phyloP scores from a whole-genome alignment of 2,888 invertebrate genomes.

The Xanthostigma xanthostigma region DNA sequence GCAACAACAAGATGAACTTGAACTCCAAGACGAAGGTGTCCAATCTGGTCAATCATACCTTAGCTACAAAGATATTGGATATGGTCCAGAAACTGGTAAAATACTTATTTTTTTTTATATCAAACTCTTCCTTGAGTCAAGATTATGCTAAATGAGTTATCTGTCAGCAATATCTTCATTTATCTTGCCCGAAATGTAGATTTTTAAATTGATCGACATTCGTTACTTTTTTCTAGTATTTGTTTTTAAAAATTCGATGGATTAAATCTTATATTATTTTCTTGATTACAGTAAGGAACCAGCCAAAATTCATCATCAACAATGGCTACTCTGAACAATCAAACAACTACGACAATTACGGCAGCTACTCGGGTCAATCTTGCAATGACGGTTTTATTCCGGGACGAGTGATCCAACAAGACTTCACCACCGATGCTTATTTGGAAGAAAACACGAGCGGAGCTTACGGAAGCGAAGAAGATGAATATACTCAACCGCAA shows the following conservation, averaged over 20 bases:
- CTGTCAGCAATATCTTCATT: too few relatives aligned
- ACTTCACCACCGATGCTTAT: slow-evolving; percentile 13
- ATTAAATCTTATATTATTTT: neutral
- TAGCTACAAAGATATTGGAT: slow-evolving; percentile 31
- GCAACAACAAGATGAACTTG: slow-evolving; percentile 17
- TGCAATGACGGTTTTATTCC: slow-evolving; percentile 18
- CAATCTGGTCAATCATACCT: slow-evolving; percentile 17
- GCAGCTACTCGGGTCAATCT: neutral
- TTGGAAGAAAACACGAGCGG: slow-evolving; percentile 7
- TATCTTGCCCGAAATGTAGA: too few relatives aligned
- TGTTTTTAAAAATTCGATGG: neutral
- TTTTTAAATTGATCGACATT: too few relatives aligned
- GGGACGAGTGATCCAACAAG: slow-evolving; percentile 18
- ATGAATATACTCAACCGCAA: slow-evolving; percentile 4
- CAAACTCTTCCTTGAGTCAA: neutral
- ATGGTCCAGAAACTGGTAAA: slow-evolving; percentile 25
- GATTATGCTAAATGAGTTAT: too few relatives aligned
- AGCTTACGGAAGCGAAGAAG: slow-evolving; percentile 8
- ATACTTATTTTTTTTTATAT: neutral
- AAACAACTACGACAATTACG: slow-evolving; percentile 1
- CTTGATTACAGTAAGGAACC: neutral
- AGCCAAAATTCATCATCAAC: slow-evolving; percentile 2
- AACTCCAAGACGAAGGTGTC: slow-evolving; percentile 11
- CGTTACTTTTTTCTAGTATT: neutral
- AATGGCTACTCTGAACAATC: neutral